Evolutionary conservation across 2,888 invertebrate species (phyloP), one percentile per base, ranked within the genome.

Genomic region (Agrotis ipsilon): DNA sequence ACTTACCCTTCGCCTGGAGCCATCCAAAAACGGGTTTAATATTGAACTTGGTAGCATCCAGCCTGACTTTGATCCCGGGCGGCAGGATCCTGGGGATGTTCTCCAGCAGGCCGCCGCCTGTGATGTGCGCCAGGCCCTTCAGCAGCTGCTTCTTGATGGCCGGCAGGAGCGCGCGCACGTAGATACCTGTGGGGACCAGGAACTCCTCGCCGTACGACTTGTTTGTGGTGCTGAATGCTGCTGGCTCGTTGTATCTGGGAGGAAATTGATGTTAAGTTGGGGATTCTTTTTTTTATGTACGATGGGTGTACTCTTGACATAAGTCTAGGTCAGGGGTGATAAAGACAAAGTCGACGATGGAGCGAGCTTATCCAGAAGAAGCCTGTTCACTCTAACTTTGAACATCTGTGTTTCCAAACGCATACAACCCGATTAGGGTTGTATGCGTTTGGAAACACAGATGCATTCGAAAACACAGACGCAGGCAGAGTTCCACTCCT

Each of bases 101-200:
- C 92, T 99, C 98, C 7, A 97, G 91, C 3, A 99, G 95, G 0
- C 99, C 99, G 0, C 99, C 99, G 0, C 99, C 99, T 0, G 99
- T 99, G 69, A 99, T 98, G 88, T 99, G 99, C 0, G 99, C 99
- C 81, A 99, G 96, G 0, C 98, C 98, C 90, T 99, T 99, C 1
- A 99, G 96, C 58, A 97, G 94, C 13, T 97, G 97, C 2, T 97
- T 96, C 87, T 97, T 97, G 58, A 99, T 92, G 5, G 98, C 97
- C 0, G 98, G 97, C 58, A 99, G 92, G 0, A 99, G 92, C 13
- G 97, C 96, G 80, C 97, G 97, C 0, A 98, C 98, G 94, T 99
- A 99, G 70, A 99, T 97, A 73, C 97, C 98, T 0, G 99, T 99
- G 0, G 99, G 99, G 0, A 97, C 97, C 6, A 99, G 96, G 68